These are phyloP conservation scores for Globia sparganii DNA, from an alignment of 2,888 invertebrate species.

Conservation along the genomic window DNA sequence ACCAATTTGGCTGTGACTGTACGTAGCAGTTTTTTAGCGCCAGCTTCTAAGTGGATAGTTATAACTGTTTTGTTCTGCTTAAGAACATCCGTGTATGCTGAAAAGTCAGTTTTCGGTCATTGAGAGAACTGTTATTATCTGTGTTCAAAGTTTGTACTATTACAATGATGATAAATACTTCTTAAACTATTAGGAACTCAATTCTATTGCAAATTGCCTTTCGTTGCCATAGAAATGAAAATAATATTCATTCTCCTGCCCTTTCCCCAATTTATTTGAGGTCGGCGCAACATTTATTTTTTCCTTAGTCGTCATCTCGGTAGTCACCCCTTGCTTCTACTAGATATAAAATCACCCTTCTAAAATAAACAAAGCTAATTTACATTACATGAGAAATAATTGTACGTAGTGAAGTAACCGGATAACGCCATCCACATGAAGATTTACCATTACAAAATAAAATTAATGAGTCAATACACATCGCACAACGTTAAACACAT, in stretches of 20 bases:
- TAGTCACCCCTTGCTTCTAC: too few species aligned
- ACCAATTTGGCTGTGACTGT: too few species aligned
- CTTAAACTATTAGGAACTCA: not conserved
- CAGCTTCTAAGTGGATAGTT: too few species aligned
- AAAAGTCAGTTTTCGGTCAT: not conserved
- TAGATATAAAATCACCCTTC: not conserved
- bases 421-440: not conserved
- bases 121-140: not conserved
- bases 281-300: too few species aligned
- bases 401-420: too few species aligned
- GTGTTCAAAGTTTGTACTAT: not conserved
- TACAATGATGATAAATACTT: not conserved
- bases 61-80: too few species aligned
- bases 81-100: too few species aligned
- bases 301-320: too few species aligned
- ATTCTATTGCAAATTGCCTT: not conserved
- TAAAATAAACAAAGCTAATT: not conserved
- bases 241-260: not conserved
- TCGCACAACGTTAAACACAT: conserved; percentile 6
- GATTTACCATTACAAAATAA: not conserved
- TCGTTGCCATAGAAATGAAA: not conserved
- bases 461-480: conserved; percentile 14
- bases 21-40: too few species aligned
- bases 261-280: too few species aligned
- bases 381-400: not conserved